Evolutionary conservation across 2,113 vertebrate genomes (phyloP), one percentile per base, ranked within the genome.

Genomic region (Circaetus gallicus): DNA sequence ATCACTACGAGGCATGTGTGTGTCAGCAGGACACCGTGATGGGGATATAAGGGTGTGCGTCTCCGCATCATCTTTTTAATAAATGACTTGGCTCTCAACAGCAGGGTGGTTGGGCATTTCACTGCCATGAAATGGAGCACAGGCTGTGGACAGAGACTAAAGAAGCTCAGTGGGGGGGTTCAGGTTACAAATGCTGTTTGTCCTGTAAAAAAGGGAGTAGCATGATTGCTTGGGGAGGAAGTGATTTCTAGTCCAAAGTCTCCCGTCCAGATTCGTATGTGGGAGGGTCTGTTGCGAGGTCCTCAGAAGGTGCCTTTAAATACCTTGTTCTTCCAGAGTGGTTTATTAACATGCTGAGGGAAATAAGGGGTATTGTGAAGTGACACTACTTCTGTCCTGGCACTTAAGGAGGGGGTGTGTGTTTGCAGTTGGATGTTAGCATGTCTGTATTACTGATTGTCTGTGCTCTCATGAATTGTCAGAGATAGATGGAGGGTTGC

Each of bases 191-290:
- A 55, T 28, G 6, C 34, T 65, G 20, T 47, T 58, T 55, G 63
- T 38, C 25, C 29, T 72, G 34, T 82, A 4, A 59, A 59, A 76
- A 82, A 55, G 14, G 47, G 63, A 67, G 59, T 36, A 74, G 22
- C 7, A 1, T 81, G 31, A 89, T 71, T 70, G 17, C 31, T 40
- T 36, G 79, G 43, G 28, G 11, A 77, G 49, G 50, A 90, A 6
- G 2, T 24, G 32, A 34, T 79, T 79, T 91, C 62, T 50, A 34
- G 40, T 77, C 83, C 52, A 36, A 55, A 71, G 47, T 71, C 32
- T 82, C 11, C 59, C 1, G 0, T 80, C 13, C n/a, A 31, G 74
- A 43, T 53, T 52, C 0, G 0, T 50, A 2, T 4, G 24, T 66
- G 53, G 50, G 56, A 74, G 42, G 26, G 9, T 93, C 34, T 93